These are phyloP conservation scores for Ecdyonurus torrentis DNA, from an alignment of 2,888 invertebrate species.

Conservation along the genomic window DNA sequence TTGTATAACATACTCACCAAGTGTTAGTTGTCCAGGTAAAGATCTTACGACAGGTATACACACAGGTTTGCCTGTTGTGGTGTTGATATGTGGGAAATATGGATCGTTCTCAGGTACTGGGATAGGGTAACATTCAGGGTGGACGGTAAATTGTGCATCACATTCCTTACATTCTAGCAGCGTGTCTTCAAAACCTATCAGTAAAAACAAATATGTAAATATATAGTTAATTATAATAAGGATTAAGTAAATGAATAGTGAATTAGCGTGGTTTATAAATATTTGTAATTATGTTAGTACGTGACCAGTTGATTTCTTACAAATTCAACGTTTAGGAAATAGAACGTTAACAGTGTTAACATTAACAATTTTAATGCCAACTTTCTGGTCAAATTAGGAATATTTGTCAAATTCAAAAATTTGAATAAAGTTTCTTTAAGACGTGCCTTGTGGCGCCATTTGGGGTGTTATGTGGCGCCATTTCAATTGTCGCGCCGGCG, in stretches of 20 bases:
- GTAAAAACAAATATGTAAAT: neutral
- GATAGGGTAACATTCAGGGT: conserved; percentile 36
- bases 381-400: too few relatives aligned
- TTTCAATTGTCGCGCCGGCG: too few relatives aligned
- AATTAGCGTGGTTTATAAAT: too few relatives aligned
- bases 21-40: conserved; percentile 32
- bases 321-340: too few relatives aligned
- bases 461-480: too few relatives aligned
- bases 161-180: conserved; percentile 31
- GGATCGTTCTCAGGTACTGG: conserved; percentile 31
- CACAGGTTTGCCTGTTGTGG: conserved; percentile 25
- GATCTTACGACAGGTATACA: conserved; percentile 35
- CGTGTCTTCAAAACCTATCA: conserved; percentile 25
- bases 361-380: too few relatives aligned
- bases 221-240: neutral
- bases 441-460: too few relatives aligned
- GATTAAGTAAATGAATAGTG: neutral
- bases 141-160: conserved; percentile 29
- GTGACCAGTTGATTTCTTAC: too few relatives aligned
- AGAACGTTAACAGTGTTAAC: too few relatives aligned
- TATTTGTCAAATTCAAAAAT: too few relatives aligned
- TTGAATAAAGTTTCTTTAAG: too few relatives aligned
- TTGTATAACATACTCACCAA: conserved; percentile 22
- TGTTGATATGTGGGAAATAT: conserved; percentile 29
- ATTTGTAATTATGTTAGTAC: too few relatives aligned